A percentile compares a stretch with the other conserved stretches of the same genome.
Conservation (phyloP, 37 sponge, comb jelly and placozoan genomes). For the Aphrocallistes beatrix region DNA sequence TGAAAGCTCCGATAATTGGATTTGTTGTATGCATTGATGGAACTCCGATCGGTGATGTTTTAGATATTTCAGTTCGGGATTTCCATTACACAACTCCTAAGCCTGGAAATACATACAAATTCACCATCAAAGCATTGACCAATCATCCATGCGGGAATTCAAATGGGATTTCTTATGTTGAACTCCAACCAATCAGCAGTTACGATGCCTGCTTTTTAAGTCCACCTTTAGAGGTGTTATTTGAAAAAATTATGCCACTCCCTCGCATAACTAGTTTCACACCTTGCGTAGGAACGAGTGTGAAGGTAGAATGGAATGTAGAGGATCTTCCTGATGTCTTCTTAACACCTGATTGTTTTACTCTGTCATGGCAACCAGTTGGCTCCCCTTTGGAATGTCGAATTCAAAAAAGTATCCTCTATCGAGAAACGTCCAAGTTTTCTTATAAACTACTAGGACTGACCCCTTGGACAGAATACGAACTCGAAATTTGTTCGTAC, state of each 20-base stretch:
- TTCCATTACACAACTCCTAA: not conserved
- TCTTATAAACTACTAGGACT: not conserved
- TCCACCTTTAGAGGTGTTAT: not conserved
- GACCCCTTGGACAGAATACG: not conserved
- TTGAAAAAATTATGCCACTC: not conserved
- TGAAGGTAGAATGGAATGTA: not conserved
- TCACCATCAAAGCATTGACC: not conserved
- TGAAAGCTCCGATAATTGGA: not conserved
- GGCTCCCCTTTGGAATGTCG: not conserved
- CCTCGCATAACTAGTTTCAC: not conserved
- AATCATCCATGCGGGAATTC: slow-evolving; percentile 19
- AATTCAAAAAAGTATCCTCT: not conserved
- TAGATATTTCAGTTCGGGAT: not conserved
- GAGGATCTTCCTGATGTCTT: not conserved
- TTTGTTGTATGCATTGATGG: not conserved
- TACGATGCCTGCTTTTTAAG: not conserved
- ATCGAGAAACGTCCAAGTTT: not conserved
- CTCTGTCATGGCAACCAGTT: slow-evolving; percentile 11
- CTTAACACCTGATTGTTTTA: not conserved
- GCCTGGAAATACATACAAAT: not conserved
- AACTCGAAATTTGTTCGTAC: not conserved
- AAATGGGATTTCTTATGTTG: not conserved
- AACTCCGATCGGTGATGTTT: not conserved
- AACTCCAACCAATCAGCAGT: not conserved
- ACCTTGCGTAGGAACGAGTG: not conserved